A percentile compares a stretch with the other conserved stretches of the same genome.
Evolutionary conservation across 2,797 vertebrate genomes (phyloP).

Genomic region (Hephaestus fuliginosus): DNA sequence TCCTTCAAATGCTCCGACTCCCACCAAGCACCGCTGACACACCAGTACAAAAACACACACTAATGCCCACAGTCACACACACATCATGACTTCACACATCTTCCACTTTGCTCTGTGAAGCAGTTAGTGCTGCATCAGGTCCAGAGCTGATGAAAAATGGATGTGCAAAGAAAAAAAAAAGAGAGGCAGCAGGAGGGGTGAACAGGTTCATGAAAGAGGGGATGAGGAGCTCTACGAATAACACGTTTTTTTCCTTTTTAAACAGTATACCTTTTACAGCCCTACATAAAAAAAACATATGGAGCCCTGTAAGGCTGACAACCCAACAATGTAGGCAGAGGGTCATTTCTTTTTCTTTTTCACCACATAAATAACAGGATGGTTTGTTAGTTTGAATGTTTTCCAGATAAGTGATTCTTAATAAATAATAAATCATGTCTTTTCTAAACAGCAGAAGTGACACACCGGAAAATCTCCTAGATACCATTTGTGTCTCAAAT

Average conservation of each 20-base stretch:
- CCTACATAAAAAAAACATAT: background rate
- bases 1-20: constrained; percentile 69
- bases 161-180: constrained; percentile 53
- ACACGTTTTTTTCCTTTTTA: background rate
- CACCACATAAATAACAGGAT: background rate
- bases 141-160: constrained; percentile 72
- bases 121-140: constrained; percentile 75
- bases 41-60: constrained; percentile 22
- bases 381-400: background rate
- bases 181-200: constrained; percentile 43
- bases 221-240: constrained; percentile 1
- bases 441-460: background rate
- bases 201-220: constrained; percentile 32
- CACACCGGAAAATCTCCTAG: background rate
- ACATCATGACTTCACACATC: constrained; percentile 32
- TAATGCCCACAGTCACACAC: constrained; percentile 34
- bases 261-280: background rate
- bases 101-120: constrained; percentile 40
- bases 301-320: background rate
- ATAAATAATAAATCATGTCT: too few relatives aligned
- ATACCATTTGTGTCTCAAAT: background rate
- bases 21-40: constrained; percentile 40
- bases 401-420: background rate
- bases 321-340: background rate
- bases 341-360: background rate